Percentiles rank a stretch among this genome's conserved stretches.
These are phyloP conservation scores for Spisula solida DNA, from an alignment of 2,888 invertebrate genomes.

Conservation along the genomic window DNA sequence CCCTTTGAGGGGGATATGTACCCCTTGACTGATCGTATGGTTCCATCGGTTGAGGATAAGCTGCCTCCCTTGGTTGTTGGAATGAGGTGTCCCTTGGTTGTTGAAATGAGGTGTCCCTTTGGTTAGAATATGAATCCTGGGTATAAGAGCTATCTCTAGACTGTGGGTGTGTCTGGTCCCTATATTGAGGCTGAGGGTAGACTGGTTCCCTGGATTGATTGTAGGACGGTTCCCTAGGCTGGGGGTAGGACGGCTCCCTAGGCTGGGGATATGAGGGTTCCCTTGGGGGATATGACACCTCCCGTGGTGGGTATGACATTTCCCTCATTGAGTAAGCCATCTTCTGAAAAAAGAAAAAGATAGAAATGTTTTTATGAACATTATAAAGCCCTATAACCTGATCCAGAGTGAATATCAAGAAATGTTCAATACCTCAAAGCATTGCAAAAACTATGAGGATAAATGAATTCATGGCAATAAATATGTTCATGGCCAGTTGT, in stretches of 20 bases:
- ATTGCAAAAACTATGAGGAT: no score
- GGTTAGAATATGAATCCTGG: slow-evolving; percentile 4
- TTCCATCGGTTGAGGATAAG: neutral
- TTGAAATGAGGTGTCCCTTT: neutral
- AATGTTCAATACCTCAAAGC: no score
- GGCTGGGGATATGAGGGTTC: neutral
- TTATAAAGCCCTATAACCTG: neutral
- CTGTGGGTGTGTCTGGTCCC: slow-evolving; percentile 64
- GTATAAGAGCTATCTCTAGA: slow-evolving; percentile 2
- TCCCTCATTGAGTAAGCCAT: slow-evolving; percentile 48
- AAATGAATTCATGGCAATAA: no score
- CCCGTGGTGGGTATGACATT: slow-evolving; percentile 35
- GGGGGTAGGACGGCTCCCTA: slow-evolving; percentile 14
- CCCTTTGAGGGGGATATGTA: neutral
- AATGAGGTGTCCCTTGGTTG: neutral
- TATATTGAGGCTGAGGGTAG: slow-evolving; percentile 58
- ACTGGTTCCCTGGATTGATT: slow-evolving; percentile 58
- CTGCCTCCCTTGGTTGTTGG: no score
- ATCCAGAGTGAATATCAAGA: no score
- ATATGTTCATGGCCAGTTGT: no score
- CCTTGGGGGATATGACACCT: neutral
- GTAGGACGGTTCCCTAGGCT: neutral
- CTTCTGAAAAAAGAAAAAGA: slow-evolving; percentile 26
- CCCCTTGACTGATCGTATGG: neutral
- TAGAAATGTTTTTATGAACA: neutral